phyloP scores from a whole-genome alignment of 2,113 vertebrate species.

The Eurystomus gularis region DNA sequence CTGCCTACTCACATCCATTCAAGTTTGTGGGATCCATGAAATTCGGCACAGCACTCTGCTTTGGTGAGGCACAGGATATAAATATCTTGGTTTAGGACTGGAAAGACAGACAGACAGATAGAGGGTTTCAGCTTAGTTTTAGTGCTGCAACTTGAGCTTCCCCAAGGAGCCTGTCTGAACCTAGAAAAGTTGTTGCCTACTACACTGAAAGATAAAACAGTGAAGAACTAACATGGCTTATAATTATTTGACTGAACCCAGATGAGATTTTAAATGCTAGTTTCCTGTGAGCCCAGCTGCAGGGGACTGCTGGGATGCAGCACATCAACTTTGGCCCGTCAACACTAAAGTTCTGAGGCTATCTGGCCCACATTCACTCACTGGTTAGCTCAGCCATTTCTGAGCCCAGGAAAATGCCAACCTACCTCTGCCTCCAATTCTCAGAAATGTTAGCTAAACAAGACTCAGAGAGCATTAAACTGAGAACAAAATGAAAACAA shows the following conservation, averaged over 20 bases:
- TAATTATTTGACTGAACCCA: constrained; percentile 31
- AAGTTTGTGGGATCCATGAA: constrained; percentile 1
- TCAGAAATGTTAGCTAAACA: not conserved
- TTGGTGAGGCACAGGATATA: not conserved
- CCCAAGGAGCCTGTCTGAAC: not conserved
- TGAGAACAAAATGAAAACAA: not conserved
- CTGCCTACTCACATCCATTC: not conserved
- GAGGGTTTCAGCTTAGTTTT: not conserved
- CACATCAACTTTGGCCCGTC: not conserved
- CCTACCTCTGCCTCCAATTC: not conserved
- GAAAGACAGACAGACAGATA: constrained; percentile 8
- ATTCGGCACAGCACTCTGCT: not conserved
- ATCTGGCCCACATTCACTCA: not conserved
- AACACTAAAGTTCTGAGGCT: not conserved
- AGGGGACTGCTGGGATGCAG: not conserved
- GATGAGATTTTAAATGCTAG: constrained; percentile 27
- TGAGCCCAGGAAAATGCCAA: constrained; percentile 20
- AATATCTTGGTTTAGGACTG: constrained; percentile 1
- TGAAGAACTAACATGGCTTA: not conserved
- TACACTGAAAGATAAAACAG: not conserved
- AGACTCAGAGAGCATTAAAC: not conserved
- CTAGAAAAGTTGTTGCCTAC: not conserved
- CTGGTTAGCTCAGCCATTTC: not conserved
- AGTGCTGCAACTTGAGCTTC: constrained; percentile 20
- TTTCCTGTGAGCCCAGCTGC: not conserved